Conservation (phyloP, 2,888 invertebrate species). For the Diaperis boleti region DNA sequence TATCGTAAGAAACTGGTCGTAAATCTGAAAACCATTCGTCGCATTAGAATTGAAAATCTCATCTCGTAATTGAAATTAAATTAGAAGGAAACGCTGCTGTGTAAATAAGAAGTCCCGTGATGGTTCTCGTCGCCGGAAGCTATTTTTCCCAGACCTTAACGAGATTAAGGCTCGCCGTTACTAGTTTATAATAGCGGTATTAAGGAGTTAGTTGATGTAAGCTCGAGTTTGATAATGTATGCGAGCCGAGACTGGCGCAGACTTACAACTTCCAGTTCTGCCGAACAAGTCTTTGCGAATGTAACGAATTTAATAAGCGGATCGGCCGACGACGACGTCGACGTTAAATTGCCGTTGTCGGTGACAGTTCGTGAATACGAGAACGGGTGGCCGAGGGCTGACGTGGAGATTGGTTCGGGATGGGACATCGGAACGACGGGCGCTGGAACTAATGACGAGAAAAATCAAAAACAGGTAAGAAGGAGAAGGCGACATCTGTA, state of each 20-base stretch:
- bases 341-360: constrained; percentile 40
- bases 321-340: constrained; percentile 5
- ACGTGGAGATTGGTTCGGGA: not conserved
- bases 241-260: constrained; percentile 42
- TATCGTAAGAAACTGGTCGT: no score
- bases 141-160: constrained; percentile 55
- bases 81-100: constrained; percentile 12
- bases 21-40: no score
- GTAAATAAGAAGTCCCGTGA: constrained; percentile 26
- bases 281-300: constrained; percentile 17
- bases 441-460: not conserved
- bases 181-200: constrained; percentile 59
- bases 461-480: not conserved
- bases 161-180: constrained; percentile 55
- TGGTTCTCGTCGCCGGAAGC: constrained; percentile 21
- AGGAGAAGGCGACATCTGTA: not conserved
- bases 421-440: not conserved
- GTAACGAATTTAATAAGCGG: constrained; percentile 29
- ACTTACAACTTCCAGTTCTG: constrained; percentile 30
- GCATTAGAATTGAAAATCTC: no score
- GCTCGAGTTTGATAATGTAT: constrained; percentile 53
- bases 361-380: constrained; percentile 17
- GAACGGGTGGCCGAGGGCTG: constrained; percentile 3
- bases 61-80: constrained; percentile 37
- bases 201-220: constrained; percentile 56